Conservation (phyloP, 2,113 vertebrate genomes). For the Phyllostomus hastatus region DNA sequence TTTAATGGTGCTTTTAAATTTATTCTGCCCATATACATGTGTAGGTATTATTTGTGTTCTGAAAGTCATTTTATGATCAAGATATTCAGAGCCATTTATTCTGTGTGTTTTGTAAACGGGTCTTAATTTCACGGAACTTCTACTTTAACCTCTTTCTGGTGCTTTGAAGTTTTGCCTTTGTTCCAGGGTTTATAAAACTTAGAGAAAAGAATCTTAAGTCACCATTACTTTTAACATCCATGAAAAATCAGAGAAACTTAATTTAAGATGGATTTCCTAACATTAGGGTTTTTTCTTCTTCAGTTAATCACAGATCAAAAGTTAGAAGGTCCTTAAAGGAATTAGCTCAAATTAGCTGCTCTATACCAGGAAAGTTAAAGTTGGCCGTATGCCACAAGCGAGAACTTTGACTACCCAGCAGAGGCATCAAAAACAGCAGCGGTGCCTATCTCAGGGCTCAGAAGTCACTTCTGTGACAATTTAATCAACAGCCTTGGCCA, state of each 20-base stretch:
- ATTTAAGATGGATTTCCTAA: constrained; percentile 22
- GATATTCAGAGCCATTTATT: background rate
- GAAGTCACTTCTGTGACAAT: background rate
- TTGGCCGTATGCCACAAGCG: background rate
- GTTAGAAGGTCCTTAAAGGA: background rate
- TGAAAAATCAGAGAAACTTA: background rate
- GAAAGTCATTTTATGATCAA: background rate
- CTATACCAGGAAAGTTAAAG: background rate
- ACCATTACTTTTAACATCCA: background rate
- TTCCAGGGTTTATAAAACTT: background rate
- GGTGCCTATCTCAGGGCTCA: background rate
- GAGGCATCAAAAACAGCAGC: background rate
- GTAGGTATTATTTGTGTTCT: background rate
- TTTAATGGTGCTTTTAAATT: background rate
- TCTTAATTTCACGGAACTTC: background rate
- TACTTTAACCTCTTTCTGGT: background rate
- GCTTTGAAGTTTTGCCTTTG: background rate
- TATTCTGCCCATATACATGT: background rate
- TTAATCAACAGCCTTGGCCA: background rate
- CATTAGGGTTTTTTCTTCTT: background rate
- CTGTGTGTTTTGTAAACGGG: background rate
- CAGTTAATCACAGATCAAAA: background rate
- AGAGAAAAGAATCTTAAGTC: background rate
- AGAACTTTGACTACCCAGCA: background rate
- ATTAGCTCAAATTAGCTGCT: background rate